Base-by-base conservation (phyloP, 2,888 invertebrate species). In the Epinotia nisella region DNA sequence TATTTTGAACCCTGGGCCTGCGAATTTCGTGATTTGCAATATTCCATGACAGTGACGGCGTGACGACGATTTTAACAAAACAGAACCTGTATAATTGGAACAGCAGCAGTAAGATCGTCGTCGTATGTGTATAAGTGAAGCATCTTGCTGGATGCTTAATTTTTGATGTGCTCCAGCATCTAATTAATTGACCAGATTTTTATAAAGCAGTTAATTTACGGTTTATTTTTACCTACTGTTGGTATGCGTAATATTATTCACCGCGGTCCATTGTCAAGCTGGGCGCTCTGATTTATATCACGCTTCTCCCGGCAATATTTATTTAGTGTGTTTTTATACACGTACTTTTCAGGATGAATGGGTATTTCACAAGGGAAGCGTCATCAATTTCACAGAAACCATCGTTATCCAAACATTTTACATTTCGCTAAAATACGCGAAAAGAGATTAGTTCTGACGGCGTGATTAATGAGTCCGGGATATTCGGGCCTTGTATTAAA, bases 401-500 rank as follows among this genome's bases (percentile, higher is more conserved):
- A 17, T 13, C 49, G 55, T 29, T n/a, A 67, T 24, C 66, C 41
- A 58, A 71, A 61, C 51, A 59, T 67, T 67, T 67, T 61, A 67
- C 67, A 62, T 56, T 9, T 35, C 55, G 21, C 49, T 35, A 55
- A 72, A 68, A 61, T 68, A 49, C 55, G 56, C 39, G 21, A 55
- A 56, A 66, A 21, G 55, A 61, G 64, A 71, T 71, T 59, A 67
- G 24, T 49, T 62, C 49, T 72, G 67, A 67, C 60, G 66, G 60
- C 19, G 49, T 67, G 61, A 72, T 72, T 62, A 67, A 72, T 61
- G 67, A 39, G 55, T 7, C 13, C 24, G 45, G 21, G 19, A 67
- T 45, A 51, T 68, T 62, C 45, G 13, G 58, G 53, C 15, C 61
- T 39, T 68, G 49, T 51, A 35, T 41, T 55, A 55, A 49, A 55